Evolutionary conservation across 1,140 invertebrate genomes (phyloP), one percentile per base, ranked within the genome.

Genomic region (Andricus grossulariae): DNA sequence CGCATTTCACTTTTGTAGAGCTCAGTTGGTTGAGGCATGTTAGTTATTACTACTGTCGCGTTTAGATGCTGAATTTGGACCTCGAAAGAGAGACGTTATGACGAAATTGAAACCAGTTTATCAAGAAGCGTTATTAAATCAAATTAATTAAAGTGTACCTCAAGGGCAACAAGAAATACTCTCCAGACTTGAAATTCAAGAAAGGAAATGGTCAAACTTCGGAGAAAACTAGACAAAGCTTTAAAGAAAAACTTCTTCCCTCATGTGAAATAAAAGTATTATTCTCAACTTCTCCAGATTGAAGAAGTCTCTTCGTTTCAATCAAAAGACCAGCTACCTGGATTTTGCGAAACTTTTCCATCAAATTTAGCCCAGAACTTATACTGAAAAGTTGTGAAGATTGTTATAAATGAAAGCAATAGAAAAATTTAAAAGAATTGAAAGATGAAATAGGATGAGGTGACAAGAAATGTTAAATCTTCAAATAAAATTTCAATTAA

Each of bases 91-190:
- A 12, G 39, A 32, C 21, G 57, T 2, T 21, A 15, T 32, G 57
- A 66, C 39, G 57, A 39, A 66, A 66, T 66, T 66, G 25, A 15
- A 66, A 25, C 21, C 57, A 66, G 57, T 66, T 66, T 32, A 66
- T 39, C 57, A 66, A 66, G 57, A 66, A 21, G 39, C 15, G 25
- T 39, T 39, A 66, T 66, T 66, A 66, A 66, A 32, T 66, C 57
- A 66, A 39, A 25, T 66, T 66, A 66, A 66, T 66, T 66, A 39
- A 66, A 66, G 25, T 21, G 57, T 66, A 66, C 25, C 57, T 66
- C 57, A 66, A 66, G 57, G 57, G 57, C 57, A 66, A 39, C 25
- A 39, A 39, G 16, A 66, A 66, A 21, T 25, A 57, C 55, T 25
- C 55, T 57, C 2, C 11, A 25, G 10, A 25, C 55, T 19, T 3